phyloP scores from a whole-genome alignment of 1,140 invertebrate species.

The Alviniconcha marisindica region DNA sequence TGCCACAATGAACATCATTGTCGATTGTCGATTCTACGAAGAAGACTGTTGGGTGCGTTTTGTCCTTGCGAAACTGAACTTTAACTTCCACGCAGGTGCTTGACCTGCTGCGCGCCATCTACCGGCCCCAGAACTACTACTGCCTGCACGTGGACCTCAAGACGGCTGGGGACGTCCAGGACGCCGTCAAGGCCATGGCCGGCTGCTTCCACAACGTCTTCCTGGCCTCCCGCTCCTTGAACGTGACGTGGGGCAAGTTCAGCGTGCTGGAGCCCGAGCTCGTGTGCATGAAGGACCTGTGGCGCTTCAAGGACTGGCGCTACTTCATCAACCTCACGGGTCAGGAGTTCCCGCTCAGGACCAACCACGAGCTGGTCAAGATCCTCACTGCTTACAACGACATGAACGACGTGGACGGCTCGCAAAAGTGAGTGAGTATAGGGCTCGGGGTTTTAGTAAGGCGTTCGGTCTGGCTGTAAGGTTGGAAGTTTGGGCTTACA shows the following conservation, averaged over 20 bases:
- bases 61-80: too few species aligned
- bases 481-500: too few species aligned
- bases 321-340: slow-evolving; percentile 68
- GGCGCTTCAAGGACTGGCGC: slow-evolving; percentile 55
- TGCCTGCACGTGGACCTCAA: slow-evolving; percentile 71
- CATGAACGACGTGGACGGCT: slow-evolving; percentile 61
- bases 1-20: too few species aligned
- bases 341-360: slow-evolving; percentile 67
- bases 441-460: too few species aligned
- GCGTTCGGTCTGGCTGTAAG: too few species aligned
- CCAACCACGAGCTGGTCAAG: slow-evolving; percentile 61
- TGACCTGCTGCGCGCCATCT: slow-evolving; percentile 61
- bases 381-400: slow-evolving; percentile 61
- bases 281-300: slow-evolving; percentile 56
- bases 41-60: too few species aligned
- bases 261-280: slow-evolving; percentile 59
- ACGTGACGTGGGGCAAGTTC: slow-evolving; percentile 56
- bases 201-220: slow-evolving; percentile 69
- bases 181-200: slow-evolving; percentile 55
- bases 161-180: slow-evolving; percentile 27
- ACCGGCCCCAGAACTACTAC: slow-evolving; percentile 68
- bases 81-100: too few species aligned
- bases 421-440: too few species aligned
- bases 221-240: slow-evolving; percentile 46
- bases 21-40: too few species aligned